Percentiles rank a stretch among this genome's conserved stretches.
phyloP scores from a whole-genome alignment of 2,797 vertebrate genomes.

The Taenioides sp. region DNA sequence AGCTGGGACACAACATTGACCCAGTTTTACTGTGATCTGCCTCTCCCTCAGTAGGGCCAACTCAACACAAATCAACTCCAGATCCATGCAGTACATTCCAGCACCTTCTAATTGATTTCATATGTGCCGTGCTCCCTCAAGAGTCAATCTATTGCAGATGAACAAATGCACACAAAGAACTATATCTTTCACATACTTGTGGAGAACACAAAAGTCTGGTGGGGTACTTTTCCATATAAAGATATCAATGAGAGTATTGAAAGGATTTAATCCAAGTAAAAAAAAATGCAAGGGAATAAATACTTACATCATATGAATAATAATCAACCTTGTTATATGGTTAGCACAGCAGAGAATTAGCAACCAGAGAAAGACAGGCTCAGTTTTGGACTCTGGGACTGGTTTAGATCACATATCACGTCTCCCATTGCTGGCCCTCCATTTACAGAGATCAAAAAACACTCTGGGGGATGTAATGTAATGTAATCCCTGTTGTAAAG shows the following conservation, averaged over 20 bases:
- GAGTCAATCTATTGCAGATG: constrained; percentile 56
- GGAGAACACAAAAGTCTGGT: neutral
- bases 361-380: constrained; percentile 23
- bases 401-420: constrained; percentile 53
- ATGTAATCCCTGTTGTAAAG: constrained; percentile 52
- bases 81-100: constrained; percentile 76
- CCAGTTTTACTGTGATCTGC: constrained; percentile 47
- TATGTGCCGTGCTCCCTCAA: constrained; percentile 60
- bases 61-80: constrained; percentile 75
- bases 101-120: constrained; percentile 81
- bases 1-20: constrained; percentile 66
- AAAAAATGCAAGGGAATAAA: neutral
- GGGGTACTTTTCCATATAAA: neutral
- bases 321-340: neutral
- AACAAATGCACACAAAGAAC: constrained; percentile 35
- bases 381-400: constrained; percentile 26
- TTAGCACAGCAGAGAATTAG: constrained; percentile 12
- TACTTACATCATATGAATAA: neutral
- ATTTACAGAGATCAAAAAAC: constrained; percentile 15
- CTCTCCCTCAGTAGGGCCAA: constrained; percentile 58
- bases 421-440: constrained; percentile 28
- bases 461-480: constrained; percentile 26
- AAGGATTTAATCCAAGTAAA: neutral
- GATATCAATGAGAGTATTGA: neutral
- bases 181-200: constrained; percentile 12